Percentiles rank a stretch among this genome's conserved stretches.
phyloP scores from a whole-genome alignment of 2,888 invertebrate genomes.

The Chrysolina americana region DNA sequence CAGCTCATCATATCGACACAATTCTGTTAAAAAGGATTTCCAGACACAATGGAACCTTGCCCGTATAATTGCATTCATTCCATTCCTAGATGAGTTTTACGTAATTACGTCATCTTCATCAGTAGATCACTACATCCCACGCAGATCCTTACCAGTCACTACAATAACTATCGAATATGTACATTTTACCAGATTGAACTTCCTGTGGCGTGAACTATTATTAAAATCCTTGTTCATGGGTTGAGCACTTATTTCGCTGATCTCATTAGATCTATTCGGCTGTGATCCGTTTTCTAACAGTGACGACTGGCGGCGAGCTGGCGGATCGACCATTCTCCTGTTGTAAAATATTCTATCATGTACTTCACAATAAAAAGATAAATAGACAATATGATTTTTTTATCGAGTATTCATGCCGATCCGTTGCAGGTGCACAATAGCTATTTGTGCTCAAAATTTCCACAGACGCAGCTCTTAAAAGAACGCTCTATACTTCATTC shows the following conservation, averaged over 20 bases:
- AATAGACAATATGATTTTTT: slow-evolving; percentile 32
- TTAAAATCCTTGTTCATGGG: slow-evolving; percentile 47
- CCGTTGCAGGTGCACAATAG: background rate
- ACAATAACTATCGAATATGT: background rate
- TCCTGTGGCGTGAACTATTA: slow-evolving; percentile 8
- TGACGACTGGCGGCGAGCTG: slow-evolving; percentile 57
- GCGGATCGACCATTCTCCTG: slow-evolving; percentile 59
- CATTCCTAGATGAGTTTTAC: too few relatives aligned
- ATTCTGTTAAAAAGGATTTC: too few relatives aligned
- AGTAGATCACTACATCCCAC: too few relatives aligned
- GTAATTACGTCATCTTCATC: too few relatives aligned
- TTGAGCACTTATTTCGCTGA: slow-evolving; percentile 55
- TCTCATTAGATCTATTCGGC: slow-evolving; percentile 61
- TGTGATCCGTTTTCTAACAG: slow-evolving; percentile 60
- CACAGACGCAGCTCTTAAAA: too few relatives aligned
- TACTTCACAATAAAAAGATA: slow-evolving; percentile 53
- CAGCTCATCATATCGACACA: too few relatives aligned
- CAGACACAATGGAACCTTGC: too few relatives aligned
- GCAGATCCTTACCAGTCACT: too few relatives aligned
- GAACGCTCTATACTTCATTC: too few relatives aligned
- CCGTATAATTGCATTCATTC: too few relatives aligned
- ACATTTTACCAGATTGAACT: slow-evolving; percentile 5
- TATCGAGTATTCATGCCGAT: background rate
- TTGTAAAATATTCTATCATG: slow-evolving; percentile 55
- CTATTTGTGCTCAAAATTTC: too few relatives aligned